Base-by-base conservation (phyloP, 2,888 invertebrate species). In the Tetanocera ferruginea region DNA sequence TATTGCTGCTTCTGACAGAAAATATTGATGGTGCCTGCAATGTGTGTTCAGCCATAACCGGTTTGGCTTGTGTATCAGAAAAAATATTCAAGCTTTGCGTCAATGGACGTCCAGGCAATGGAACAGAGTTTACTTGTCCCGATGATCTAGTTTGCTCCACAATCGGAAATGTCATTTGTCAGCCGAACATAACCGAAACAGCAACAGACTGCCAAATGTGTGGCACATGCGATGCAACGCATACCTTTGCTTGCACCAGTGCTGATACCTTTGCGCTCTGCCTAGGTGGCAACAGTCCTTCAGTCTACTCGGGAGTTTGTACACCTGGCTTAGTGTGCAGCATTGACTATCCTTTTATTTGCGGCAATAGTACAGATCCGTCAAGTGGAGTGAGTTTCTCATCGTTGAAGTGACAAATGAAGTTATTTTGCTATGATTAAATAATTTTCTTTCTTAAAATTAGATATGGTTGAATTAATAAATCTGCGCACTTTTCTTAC, bases 261-360 rank as follows among this genome's bases (percentile, higher is more conserved):
- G 80, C 81, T 0, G 75, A 80, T 8, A 81, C 76, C 0, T 85
- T 83, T 55, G 80, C 82, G 0, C 79, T 85, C 34, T 85, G 85
- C 34, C 72, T 85, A 31, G 84, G 84, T 25, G 19, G 0, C 0
- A 0, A 0, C 0, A 23, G 0, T 0, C 23, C 74, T 1, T 66
- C 81, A 0, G 8, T n/a, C 25, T 81, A 83, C 31, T 80, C 75
- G 1, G 83, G 82, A 3, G 72, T 77, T 37, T 85, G 84, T 70
- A 66, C 77, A 0, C 77, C 77, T 0, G 9, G 78, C 31, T 28
- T 73, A 51, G 80, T 79, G 0, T 85, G 84, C 74, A 83, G 81
- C 62, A 55, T 34, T 2, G 37, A 82, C 6, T 66, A 80, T 73
- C 60, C 71, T 0, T 52, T 79, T 0, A 84, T 84, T 19, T 85